A percentile compares a stretch with the other conserved stretches of the same genome.
Evolutionary conservation across 2,113 vertebrate species (phyloP).

Genomic region (Philantomba maxwellii): DNA sequence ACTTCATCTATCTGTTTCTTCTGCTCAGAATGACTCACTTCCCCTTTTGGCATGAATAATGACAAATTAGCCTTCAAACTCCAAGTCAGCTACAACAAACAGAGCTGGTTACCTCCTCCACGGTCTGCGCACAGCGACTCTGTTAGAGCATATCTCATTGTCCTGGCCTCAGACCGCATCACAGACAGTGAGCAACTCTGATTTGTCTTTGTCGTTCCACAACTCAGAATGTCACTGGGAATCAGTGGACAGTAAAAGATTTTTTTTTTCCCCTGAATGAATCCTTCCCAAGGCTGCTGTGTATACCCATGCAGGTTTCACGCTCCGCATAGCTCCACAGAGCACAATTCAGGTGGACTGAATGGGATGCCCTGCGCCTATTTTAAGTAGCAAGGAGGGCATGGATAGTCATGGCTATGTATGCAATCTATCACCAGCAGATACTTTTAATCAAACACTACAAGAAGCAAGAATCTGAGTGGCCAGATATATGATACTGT

Average conservation of each 20-base stretch:
- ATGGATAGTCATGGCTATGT: neutral
- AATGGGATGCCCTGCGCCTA: neutral
- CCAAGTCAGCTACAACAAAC: neutral
- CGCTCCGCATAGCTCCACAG: too few species aligned
- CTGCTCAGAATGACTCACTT: neutral
- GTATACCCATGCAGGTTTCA: neutral
- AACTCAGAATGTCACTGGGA: neutral
- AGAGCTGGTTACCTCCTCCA: neutral
- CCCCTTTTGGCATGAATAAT: neutral
- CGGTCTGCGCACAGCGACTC: fast-evolving
- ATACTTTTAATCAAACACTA: neutral
- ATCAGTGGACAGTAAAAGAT: neutral
- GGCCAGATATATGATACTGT: neutral
- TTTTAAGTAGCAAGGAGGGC: neutral
- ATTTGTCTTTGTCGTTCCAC: neutral
- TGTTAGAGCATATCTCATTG: neutral
- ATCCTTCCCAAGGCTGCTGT: neutral
- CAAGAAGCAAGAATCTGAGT: neutral
- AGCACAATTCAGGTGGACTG: neutral
- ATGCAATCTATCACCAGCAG: neutral
- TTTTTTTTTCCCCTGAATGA: neutral
- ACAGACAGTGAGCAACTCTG: neutral
- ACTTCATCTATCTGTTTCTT: neutral
- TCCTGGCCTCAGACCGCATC: neutral
- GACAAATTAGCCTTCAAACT: neutral